Base-by-base conservation (phyloP, 2,797 vertebrate species). In the Pipistrellus pipistrellus region DNA sequence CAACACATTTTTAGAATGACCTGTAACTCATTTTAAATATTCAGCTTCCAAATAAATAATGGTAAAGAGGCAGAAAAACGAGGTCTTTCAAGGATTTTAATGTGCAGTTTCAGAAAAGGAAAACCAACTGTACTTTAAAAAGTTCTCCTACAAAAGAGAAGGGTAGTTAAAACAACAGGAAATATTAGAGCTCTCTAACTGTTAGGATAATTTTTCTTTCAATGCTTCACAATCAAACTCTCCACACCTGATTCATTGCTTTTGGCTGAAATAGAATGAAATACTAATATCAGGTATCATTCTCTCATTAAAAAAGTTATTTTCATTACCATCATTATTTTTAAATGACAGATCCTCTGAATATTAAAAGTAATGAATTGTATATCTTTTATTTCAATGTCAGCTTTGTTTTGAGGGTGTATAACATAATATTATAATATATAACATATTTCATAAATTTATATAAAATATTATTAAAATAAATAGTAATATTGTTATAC, bases 341-440 rank as follows among this genome's bases (percentile, higher is more conserved):
- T 86, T 27, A 95, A 95, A 90, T 78, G 46, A 30, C 44, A 75
- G 53, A 95, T 73, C 57, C 38, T 53, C 32, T 72, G n/a, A 93
- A 84, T 71, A 18, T 69, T 83, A 41, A 84, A 75, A 94, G 14
- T 59, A 77, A 69, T 76, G 32, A 25, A 72, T 17, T 87, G 18
- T 27, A 1, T 55, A 25, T 32, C 44, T 93, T 80, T 81, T 82
- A n/a, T 84, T 84, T 73, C 57, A 80, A 8, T 59, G 59, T 53
- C 46, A 78, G 13, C n/a, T 66, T 18, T 90, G 41, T 71, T 87
- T 73, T 81, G 18, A 85, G 15, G 21, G 5, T 27, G 17, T 71
- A 17, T 90, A 68, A 64, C 41, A 85, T 77, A 32, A 55, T 75
- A 76, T 41, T 66, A 81, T 59, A 72, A 66, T 68, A 85, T 0